Conservation (phyloP, 2,888 invertebrate species). For the Macaria notata region DNA sequence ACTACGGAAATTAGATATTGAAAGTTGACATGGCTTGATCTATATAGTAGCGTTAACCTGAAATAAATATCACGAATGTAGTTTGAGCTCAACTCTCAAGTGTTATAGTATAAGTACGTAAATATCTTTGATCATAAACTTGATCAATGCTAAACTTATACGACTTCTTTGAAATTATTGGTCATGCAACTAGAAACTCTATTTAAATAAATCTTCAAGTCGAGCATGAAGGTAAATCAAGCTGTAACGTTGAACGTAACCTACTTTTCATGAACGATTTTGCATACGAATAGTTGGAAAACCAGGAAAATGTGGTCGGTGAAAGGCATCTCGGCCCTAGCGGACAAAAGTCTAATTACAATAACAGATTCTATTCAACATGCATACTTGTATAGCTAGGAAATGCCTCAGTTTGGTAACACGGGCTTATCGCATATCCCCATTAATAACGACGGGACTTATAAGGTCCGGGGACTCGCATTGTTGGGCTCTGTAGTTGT, state of each 20-base stretch:
- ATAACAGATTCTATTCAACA: conserved; percentile 4
- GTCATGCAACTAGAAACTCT: neutral
- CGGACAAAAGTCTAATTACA: conserved; percentile 1
- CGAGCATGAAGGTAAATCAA: neutral
- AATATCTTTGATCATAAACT: too few species aligned
- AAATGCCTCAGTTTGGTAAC: conserved; percentile 11
- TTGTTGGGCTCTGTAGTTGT: conserved; percentile 16
- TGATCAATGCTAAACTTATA: too few species aligned
- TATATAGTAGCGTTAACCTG: too few species aligned
- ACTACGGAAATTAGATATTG: too few species aligned
- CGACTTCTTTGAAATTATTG: neutral
- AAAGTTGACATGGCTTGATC: too few species aligned
- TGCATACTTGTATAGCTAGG: neutral
- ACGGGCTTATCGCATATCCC: conserved; percentile 13
- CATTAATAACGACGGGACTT: conserved; percentile 19
- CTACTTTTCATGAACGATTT: conserved; percentile 1
- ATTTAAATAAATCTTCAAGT: neutral
- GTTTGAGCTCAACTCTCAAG: too few species aligned
- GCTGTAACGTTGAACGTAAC: conserved; percentile 4
- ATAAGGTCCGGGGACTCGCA: conserved; percentile 17
- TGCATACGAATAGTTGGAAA: conserved; percentile 3
- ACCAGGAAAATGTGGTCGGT: neutral
- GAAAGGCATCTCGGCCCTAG: neutral
- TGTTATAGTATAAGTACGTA: too few species aligned
- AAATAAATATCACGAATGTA: too few species aligned